A percentile compares a stretch with the other conserved stretches of the same genome.
These are phyloP conservation scores for Gymnobelideus leadbeateri DNA, from an alignment of 2,113 vertebrate genomes.

Conservation along the genomic window DNA sequence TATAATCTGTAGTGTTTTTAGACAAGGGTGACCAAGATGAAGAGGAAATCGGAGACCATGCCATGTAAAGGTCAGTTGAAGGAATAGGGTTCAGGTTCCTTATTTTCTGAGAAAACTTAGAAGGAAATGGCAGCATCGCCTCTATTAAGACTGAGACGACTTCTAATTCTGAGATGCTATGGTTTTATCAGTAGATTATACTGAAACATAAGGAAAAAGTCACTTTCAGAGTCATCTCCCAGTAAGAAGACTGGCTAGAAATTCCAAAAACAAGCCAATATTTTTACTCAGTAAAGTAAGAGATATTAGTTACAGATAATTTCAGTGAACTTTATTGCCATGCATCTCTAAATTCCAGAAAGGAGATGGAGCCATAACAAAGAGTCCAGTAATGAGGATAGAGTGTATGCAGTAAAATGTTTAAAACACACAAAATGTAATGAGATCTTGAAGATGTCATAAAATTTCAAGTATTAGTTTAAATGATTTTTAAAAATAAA, in stretches of 20 bases:
- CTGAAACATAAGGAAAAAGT: neutral
- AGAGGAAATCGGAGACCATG: neutral
- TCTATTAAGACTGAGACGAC: neutral
- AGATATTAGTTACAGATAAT: conserved; percentile 28
- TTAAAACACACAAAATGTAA: conserved; percentile 52
- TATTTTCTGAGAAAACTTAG: neutral
- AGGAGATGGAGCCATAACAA: conserved; percentile 45
- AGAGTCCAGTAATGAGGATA: conserved; percentile 62
- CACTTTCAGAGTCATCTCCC: conserved; percentile 41
- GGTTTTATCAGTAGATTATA: neutral
- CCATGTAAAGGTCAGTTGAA: neutral
- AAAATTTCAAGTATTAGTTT: conserved; percentile 63
- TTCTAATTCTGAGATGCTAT: neutral
- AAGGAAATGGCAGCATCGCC: neutral
- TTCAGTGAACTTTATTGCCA: conserved; percentile 31
- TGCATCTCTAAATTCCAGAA: conserved; percentile 63
- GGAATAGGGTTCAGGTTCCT: neutral
- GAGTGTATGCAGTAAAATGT: conserved; percentile 61
- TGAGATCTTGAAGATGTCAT: conserved; percentile 59
- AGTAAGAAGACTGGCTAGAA: neutral
- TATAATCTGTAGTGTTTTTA: neutral
- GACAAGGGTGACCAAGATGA: neutral
- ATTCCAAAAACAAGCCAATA: conserved; percentile 50
- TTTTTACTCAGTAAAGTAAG: conserved; percentile 41
- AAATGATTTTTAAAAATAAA: conserved; percentile 56